Evolutionary conservation across 2,113 vertebrate species (phyloP), one percentile per base, ranked within the genome.

Genomic region (Hemibates koningsi): DNA sequence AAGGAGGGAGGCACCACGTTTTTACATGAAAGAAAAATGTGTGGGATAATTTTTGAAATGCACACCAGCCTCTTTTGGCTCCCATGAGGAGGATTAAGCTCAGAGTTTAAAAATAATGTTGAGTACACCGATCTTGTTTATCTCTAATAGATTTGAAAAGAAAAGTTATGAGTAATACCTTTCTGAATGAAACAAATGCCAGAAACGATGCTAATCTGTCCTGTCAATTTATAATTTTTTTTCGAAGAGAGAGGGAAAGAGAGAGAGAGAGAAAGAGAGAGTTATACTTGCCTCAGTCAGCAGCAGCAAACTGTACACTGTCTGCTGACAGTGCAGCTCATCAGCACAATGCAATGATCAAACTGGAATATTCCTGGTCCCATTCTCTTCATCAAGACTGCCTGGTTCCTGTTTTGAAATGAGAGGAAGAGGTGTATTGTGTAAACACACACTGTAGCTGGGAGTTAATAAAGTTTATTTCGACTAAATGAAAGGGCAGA

Each of bases 381-480:
- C 59, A 78, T 92, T 91, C 85, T 83, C 88, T 84, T 83, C 82
- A 89, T 90, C 86, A 89, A 89, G 56, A 91, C 53, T 41, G 45
- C 43, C 85, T 61, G 59, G 88, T 94, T 94, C 91, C 92, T 92
- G 86, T 93, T 92, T 94, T 84, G 68, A 82, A 89, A 86, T 90
- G 41, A 87, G 83, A 90, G 86, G 92, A 92, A 91, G 87, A 89
- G 57, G 43, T 54, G 21, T 48, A 82, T 86, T 90, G 89, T 91
- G 82, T 83, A 85, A 93, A 91, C 59, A 71, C 43, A 13, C 17
- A 81, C 50, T 73, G 45, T 68, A 61, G 48, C 63, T 36, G 19
- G 6, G 59, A 82, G 61, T 79, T 80, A 83, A 89, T 86, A 29
- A 87, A 81, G 32, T 82, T 38, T 68, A 66, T 90, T 91, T 86